Percentiles rank a stretch among this genome's conserved stretches.
phyloP scores from a whole-genome alignment of 1,140 invertebrate species.

The Spodoptera frugiperda region DNA sequence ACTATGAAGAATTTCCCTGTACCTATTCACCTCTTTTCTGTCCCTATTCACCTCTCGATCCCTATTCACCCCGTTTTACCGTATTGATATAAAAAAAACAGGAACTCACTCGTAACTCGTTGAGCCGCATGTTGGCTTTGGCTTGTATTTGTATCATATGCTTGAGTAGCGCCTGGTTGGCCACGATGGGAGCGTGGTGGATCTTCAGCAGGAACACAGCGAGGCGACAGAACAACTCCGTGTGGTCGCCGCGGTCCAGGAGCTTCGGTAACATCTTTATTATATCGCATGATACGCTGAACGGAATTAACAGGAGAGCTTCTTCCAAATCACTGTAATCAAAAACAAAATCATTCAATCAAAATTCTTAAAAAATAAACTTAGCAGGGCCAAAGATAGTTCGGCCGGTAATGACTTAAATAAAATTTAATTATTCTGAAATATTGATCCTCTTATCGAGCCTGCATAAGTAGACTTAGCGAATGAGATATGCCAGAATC shows the following conservation, averaged over 20 bases:
- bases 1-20: no score
- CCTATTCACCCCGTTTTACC: no score
- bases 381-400: no score
- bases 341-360: not conserved
- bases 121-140: slow-evolving; percentile 87
- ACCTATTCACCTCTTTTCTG: no score
- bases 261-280: slow-evolving; percentile 90
- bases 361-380: no score
- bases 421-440: no score
- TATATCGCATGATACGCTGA: slow-evolving; percentile 92
- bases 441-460: no score
- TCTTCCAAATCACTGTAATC: slow-evolving; percentile 94
- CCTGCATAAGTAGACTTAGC: no score
- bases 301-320: slow-evolving; percentile 94
- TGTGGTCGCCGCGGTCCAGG: slow-evolving; percentile 88
- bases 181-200: slow-evolving; percentile 94
- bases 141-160: slow-evolving; percentile 90
- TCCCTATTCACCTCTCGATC: no score
- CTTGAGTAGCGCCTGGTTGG: slow-evolving; percentile 89
- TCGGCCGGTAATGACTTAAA: no score
- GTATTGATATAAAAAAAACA: not conserved
- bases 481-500: no score
- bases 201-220: slow-evolving; percentile 93
- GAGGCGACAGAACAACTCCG: slow-evolving; percentile 92
- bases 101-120: slow-evolving; percentile 88